phyloP scores from a whole-genome alignment of 1,140 invertebrate genomes.

The Drosophila ercepeae region DNA sequence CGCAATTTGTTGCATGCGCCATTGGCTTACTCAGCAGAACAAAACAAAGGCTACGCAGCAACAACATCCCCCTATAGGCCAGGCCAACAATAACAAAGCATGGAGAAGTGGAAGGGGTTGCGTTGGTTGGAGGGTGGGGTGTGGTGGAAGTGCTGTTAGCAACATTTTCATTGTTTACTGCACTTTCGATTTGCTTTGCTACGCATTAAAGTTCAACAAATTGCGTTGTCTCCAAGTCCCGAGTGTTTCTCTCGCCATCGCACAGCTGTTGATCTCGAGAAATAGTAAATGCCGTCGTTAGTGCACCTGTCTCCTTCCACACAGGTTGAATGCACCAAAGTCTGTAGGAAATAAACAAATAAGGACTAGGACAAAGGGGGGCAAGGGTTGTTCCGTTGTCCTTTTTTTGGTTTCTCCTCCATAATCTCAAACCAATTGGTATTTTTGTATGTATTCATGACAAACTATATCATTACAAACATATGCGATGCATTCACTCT shows the following conservation, averaged over 20 bases:
- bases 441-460: constrained; percentile 16
- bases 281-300: constrained; percentile 48
- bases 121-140: background rate
- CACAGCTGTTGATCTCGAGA: constrained; percentile 59
- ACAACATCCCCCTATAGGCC: constrained; percentile 24
- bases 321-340: constrained; percentile 64
- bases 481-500: constrained; percentile 9
- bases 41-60: constrained; percentile 27
- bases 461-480: constrained; percentile 21
- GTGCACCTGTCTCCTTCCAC: constrained; percentile 54
- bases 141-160: constrained; percentile 14
- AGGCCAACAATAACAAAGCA: constrained; percentile 29
- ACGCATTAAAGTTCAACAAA: constrained; percentile 58
- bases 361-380: background rate
- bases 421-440: too few species aligned
- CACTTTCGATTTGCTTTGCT: constrained; percentile 38
- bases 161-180: constrained; percentile 40
- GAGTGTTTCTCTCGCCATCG: constrained; percentile 6
- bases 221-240: constrained; percentile 45
- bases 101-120: background rate
- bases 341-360: constrained; percentile 23
- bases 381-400: constrained; percentile 31
- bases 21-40: constrained; percentile 19
- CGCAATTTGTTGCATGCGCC: constrained; percentile 56
- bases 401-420: too few species aligned